phyloP scores from a whole-genome alignment of 2,888 invertebrate genomes.

The Tryphoninae sp. region DNA sequence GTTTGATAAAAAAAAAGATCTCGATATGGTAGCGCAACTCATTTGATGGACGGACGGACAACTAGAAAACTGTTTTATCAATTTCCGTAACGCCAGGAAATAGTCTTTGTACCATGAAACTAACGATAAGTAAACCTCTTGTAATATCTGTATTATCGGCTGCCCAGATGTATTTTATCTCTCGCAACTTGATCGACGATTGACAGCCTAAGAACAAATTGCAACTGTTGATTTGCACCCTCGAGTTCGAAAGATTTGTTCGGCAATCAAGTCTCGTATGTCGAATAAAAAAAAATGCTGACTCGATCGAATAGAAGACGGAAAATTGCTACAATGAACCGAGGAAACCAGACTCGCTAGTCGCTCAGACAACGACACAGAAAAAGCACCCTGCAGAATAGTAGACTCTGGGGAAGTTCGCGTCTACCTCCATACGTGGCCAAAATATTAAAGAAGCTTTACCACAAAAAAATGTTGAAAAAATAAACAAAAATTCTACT shows the following conservation, averaged over 20 bases:
- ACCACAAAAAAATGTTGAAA: not conserved
- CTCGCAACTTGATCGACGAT: conserved; percentile 98
- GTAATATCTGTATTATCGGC: conserved; percentile 97
- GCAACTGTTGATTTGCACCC: conserved; percentile 95
- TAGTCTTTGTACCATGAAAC: not conserved
- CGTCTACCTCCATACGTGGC: conserved; percentile 79
- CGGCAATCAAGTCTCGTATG: conserved; percentile 76
- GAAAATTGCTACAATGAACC: conserved; percentile 31
- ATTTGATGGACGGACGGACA: not conserved
- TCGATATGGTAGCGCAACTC: not conserved
- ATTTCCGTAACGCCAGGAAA: not conserved
- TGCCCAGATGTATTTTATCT: conserved; percentile 98
- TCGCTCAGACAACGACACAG: not conserved
- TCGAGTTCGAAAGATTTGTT: conserved; percentile 85
- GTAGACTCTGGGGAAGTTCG: conserved; percentile 92
- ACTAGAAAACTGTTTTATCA: conserved; percentile 10
- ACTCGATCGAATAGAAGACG: conserved; percentile 78
- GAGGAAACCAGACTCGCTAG: conserved; percentile 37
- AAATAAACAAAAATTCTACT: not conserved
- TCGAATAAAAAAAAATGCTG: conserved; percentile 74
- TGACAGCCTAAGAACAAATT: conserved; percentile 97
- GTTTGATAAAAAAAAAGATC: too few relatives aligned
- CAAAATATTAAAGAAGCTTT: conserved; percentile 2
- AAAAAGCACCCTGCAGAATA: conserved; percentile 82
- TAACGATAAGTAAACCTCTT: not conserved